These are phyloP conservation scores for Percopsis omiscomaycus DNA, from an alignment of 2,797 vertebrate species.

Conservation along the genomic window DNA sequence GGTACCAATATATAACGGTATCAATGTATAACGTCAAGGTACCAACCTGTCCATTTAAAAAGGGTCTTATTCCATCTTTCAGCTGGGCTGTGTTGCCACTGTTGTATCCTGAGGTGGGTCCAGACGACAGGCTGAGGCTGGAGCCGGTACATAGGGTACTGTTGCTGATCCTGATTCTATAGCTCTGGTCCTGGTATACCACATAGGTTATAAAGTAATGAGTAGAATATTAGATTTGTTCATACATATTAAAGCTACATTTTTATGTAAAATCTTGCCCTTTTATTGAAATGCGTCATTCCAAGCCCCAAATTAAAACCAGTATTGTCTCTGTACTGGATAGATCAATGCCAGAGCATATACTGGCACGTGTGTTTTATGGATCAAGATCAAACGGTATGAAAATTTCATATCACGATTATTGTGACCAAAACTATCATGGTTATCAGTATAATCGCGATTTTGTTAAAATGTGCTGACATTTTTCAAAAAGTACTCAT, in stretches of 20 bases:
- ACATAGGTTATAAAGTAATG: not conserved
- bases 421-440: too few species aligned
- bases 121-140: conserved; percentile 90
- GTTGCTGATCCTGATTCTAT: conserved; percentile 82
- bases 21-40: not conserved
- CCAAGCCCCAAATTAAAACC: too few species aligned
- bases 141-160: conserved; percentile 90
- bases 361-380: too few species aligned
- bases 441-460: too few species aligned
- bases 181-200: conserved; percentile 84
- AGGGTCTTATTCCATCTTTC: conserved; percentile 51
- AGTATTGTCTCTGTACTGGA: too few species aligned
- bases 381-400: too few species aligned
- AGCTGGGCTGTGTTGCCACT: conserved; percentile 81
- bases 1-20: conserved; percentile 15
- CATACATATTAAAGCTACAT: not conserved
- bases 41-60: conserved; percentile 58
- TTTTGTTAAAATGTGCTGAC: too few species aligned
- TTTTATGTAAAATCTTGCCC: too few species aligned
- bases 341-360: too few species aligned
- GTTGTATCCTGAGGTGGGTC: conserved; percentile 93
- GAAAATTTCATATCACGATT: too few species aligned
- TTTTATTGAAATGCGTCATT: too few species aligned
- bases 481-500: too few species aligned
- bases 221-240: not conserved